Evolutionary conservation across 2,888 invertebrate species (phyloP), one percentile per base, ranked within the genome.

Genomic region (Drosophila putrida): DNA sequence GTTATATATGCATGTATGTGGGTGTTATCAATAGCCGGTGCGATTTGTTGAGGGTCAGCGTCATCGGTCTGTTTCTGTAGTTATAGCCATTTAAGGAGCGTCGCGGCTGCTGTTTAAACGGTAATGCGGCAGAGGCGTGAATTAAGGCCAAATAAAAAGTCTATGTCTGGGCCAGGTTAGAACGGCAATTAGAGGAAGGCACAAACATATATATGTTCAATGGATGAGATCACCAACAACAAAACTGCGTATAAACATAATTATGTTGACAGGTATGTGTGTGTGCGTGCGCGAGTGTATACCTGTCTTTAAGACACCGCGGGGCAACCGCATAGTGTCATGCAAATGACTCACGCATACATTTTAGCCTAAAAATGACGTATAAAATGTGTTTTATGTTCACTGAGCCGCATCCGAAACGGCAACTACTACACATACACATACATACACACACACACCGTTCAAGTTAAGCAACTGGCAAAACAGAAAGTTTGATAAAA

Each of bases 361-460:
- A 54, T 9, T 53, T 35, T 72, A 77, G 73, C 67, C 79, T 72
- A 85, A 71, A 71, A 68, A 77, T 88, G 78, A 85, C 80, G 87
- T 76, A 76, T 84, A 82, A 77, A 69, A 53, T 76, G 59, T 55
- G 70, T 78, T 81, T 84, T 75, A 82, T 88, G 85, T 71, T 78
- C 85, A 85, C 71, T 81, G 85, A 88, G 82, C 85, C 85, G 71
- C 75, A 75, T 51, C 75, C 55, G 15, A 75, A 67, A 75, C 72
- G 67, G 67, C 71, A 75, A 71, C 55, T 69, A 58, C 20, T 53
- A 39, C 41, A 59, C 61, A 63, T 44, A 51, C 5, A 49, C 47
- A 61, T 43, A 44, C 27, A 68, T 13, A 60, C 6, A 54, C n/a
- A 62, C 31, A 58, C n/a, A 49, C 10, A 25, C 50, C 54, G 20